Percentiles rank a stretch among this genome's conserved stretches.
Conservation (phyloP, 2,888 invertebrate genomes). For the Crossocerus cetratus region DNA sequence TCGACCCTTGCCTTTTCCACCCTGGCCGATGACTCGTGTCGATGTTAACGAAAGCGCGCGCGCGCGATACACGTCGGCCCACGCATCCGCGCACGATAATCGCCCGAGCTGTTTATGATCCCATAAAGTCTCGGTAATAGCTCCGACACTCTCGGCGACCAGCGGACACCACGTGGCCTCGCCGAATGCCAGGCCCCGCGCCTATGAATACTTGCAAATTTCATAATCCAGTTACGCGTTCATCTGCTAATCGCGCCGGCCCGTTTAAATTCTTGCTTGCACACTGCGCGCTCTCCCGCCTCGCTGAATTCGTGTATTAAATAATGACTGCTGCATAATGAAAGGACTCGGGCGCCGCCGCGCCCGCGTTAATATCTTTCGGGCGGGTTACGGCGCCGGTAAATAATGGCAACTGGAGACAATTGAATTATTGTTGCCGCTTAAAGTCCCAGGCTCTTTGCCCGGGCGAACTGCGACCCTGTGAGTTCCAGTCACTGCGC, state of each 20-base stretch:
- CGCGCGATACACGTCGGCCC: neutral
- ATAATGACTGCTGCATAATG: neutral
- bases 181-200: neutral
- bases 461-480: neutral
- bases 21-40: neutral
- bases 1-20: neutral
- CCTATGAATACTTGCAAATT: neutral
- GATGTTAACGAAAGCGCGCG: neutral
- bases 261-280: neutral
- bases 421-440: neutral
- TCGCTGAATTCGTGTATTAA: neutral
- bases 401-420: neutral
- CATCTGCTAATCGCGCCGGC: neutral
- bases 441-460: neutral
- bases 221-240: conserved; percentile 2
- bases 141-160: neutral
- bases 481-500: neutral
- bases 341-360: neutral
- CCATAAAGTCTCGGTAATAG: neutral
- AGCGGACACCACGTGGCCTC: too few relatives aligned
- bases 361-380: neutral
- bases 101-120: too few relatives aligned
- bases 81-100: too few relatives aligned
- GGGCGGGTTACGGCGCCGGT: neutral
- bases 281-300: neutral